These are phyloP conservation scores for Passerina amoena DNA, from an alignment of 2,113 vertebrate genomes.

Conservation along the genomic window DNA sequence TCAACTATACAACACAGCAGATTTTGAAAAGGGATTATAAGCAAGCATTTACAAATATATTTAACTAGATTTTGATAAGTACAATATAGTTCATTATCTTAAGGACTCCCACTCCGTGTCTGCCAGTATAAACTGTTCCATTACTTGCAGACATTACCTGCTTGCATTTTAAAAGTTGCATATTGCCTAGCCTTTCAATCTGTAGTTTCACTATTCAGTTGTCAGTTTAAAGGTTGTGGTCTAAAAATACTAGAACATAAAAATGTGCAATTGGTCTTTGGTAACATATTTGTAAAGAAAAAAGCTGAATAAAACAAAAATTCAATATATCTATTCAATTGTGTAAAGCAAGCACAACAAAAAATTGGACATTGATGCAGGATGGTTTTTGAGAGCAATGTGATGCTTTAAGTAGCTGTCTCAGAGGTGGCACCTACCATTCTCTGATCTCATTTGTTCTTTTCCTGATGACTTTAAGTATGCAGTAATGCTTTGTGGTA, in stretches of 20 bases:
- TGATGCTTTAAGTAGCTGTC: not conserved
- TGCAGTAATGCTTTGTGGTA: not conserved
- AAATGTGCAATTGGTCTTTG: not conserved
- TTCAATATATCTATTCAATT: fast-evolving
- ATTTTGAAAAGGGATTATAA: not conserved
- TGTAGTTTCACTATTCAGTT: not conserved
- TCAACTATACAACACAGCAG: not conserved
- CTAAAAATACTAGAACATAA: not conserved
- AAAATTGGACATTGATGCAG: not conserved
- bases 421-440: not conserved
- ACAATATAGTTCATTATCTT: not conserved
- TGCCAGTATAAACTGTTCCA: not conserved
- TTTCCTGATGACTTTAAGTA: not conserved
- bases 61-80: not conserved
- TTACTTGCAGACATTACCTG: not conserved
- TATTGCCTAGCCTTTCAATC: not conserved
- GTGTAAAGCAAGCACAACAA: not conserved
- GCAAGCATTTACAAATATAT: not conserved
- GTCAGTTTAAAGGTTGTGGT: not conserved
- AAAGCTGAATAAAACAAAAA: not conserved
- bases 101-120: not conserved
- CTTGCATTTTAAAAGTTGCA: not conserved
- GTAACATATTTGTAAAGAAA: not conserved
- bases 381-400: not conserved
- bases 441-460: not conserved